Evolutionary conservation across 2,113 vertebrate genomes (phyloP), one percentile per base, ranked within the genome.

Genomic region (Morone saxatilis): DNA sequence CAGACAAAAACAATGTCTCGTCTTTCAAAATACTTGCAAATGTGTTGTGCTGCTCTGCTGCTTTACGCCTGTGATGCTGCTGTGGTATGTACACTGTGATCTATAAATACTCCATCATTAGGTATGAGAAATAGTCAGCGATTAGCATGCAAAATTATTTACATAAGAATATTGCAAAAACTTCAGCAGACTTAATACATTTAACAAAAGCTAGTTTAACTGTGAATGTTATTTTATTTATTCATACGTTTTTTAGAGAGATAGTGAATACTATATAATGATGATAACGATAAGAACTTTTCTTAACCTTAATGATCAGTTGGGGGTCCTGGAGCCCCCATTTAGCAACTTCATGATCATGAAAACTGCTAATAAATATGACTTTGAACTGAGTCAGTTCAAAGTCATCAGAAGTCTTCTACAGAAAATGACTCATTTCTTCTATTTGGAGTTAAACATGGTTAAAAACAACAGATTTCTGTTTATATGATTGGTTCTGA

Each of bases 1-100:
- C 90, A 87, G 90, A 93, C 91, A 54, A 89, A 91, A 93, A 94
- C 91, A 91, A 76, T 5, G 50, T 73, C 80, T 87, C 41, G 71
- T 89, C 90, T 73, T 69, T 91, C 89, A 89, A 74, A 85, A 87
- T 6, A 12, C 53, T 8, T 6, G 6, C 56, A 80, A 77, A 88
- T 80, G 72, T 5, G 80, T 84, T 80, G 38, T 41, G 4, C 85
- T 7, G 60, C 76, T 63, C 25, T 36, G 1, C 60, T 43, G 19
- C 48, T 75, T 79, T 40, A 51, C 10, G 1, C 78, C 53, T 76
- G 38, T 43, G 19, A 56, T 22, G 50, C 7, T 7, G 76, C n/a
- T 31, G 53, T 1, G 0, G 0, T n/a, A 36, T 50, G 2, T 45
- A 60, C 53, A 57, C 16, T 50, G 5, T 4, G 19, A 43, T 56